These are phyloP conservation scores for Athene noctua DNA, from an alignment of 2,113 vertebrate species.

Conservation along the genomic window DNA sequence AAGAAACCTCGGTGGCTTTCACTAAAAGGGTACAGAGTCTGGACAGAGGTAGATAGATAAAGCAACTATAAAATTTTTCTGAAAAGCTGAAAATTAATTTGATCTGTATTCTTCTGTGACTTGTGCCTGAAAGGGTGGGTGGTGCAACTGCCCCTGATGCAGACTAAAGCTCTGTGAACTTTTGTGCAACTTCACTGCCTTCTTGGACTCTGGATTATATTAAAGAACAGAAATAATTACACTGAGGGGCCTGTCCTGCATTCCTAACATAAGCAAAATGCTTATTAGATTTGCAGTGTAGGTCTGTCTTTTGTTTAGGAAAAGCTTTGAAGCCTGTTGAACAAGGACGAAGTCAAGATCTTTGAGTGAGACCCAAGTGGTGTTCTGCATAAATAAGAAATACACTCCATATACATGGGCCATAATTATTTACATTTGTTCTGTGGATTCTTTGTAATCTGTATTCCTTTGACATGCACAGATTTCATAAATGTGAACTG, in stretches of 20 bases:
- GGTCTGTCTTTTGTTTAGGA: conserved; percentile 53
- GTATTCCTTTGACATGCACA: background rate
- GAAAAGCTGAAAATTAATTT: background rate
- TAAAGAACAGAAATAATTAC: conserved; percentile 48
- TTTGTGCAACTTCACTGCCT: background rate
- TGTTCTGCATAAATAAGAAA: background rate
- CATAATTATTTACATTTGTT: background rate
- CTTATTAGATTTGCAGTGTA: conserved; percentile 30
- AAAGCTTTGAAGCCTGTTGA: conserved; percentile 27
- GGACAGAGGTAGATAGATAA: background rate
- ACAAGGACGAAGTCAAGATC: background rate
- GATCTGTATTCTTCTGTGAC: background rate
- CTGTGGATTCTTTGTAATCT: background rate
- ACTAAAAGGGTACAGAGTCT: background rate
- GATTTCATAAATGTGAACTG: background rate
- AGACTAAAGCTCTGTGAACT: background rate
- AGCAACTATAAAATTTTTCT: background rate
- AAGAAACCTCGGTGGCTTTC: background rate
- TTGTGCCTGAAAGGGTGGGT: background rate
- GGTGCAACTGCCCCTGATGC: background rate
- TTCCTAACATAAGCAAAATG: conserved; percentile 55
- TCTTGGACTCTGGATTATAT: conserved; percentile 18
- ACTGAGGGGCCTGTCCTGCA: conserved; percentile 2
- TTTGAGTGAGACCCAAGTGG: background rate
- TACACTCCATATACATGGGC: background rate